phyloP scores from a whole-genome alignment of 2,888 invertebrate species.

The Meandrusa payeni region DNA sequence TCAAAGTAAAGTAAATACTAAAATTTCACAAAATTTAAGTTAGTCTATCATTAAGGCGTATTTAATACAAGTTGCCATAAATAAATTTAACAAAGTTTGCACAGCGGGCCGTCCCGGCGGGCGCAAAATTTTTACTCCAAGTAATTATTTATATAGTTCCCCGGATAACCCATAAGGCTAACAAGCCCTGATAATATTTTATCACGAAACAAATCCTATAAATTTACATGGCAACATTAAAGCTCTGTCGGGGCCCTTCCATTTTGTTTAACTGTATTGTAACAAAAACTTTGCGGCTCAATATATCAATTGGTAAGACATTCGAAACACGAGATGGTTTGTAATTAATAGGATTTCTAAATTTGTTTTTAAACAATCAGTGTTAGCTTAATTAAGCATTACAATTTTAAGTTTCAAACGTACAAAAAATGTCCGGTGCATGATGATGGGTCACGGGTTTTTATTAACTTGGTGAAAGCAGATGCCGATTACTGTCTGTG shows the following conservation, averaged over 20 bases:
- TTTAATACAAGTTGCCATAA: constrained; percentile 21
- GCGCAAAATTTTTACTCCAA: constrained; percentile 37
- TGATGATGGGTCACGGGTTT: too few relatives aligned
- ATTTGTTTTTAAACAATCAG: too few relatives aligned
- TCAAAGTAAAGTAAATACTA: too few relatives aligned
- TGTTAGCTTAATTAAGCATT: too few relatives aligned
- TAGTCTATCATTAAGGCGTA: constrained; percentile 4
- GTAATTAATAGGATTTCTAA: too few relatives aligned
- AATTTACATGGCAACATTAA: constrained; percentile 54
- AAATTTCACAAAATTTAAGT: too few relatives aligned
- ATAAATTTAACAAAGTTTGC: constrained; percentile 29
- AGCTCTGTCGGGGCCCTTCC: constrained; percentile 38
- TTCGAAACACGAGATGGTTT: neutral
- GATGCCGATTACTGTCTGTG: too few relatives aligned
- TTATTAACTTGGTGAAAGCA: too few relatives aligned
- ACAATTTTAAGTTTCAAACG: too few relatives aligned
- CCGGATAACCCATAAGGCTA: constrained; percentile 39
- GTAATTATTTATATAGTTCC: constrained; percentile 46
- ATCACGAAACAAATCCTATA: constrained; percentile 55
- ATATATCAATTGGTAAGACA: too few relatives aligned
- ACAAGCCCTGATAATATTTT: constrained; percentile 45
- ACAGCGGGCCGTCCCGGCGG: constrained; percentile 45
- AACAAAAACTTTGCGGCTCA: constrained; percentile 10
- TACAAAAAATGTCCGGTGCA: too few relatives aligned
- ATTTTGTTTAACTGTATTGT: constrained; percentile 31